These are phyloP conservation scores for Thaumetopoea pityocampa DNA, from an alignment of 1,140 invertebrate genomes.

Conservation along the genomic window DNA sequence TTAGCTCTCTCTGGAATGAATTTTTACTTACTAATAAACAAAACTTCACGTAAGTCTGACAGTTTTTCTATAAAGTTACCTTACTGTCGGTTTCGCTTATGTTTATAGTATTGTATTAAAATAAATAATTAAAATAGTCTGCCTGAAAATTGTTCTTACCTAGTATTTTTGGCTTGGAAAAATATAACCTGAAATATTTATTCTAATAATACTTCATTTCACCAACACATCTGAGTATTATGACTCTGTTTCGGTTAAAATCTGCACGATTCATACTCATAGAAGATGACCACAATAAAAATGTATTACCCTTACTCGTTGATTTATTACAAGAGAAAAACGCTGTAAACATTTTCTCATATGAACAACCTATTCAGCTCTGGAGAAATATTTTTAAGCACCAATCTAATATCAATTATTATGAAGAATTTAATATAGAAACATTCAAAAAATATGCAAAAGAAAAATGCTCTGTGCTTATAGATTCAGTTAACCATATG, in stretches of 20 bases:
- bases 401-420: conserved; percentile 24
- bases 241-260: conserved; percentile 53
- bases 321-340: conserved; percentile 36
- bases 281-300: conserved; percentile 55
- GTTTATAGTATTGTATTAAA: too few species aligned
- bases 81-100: too few species aligned
- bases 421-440: conserved; percentile 32
- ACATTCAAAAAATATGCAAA: conserved; percentile 21
- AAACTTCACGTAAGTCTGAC: too few species aligned
- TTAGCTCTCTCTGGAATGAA: too few species aligned
- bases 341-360: conserved; percentile 44
- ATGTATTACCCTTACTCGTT: conserved; percentile 45
- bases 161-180: too few species aligned
- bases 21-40: too few species aligned
- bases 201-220: neutral
- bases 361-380: conserved; percentile 49
- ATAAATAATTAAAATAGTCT: too few species aligned
- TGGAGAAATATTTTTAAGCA: conserved; percentile 54
- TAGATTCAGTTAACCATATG: conserved; percentile 71
- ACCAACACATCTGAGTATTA: conserved; percentile 15
- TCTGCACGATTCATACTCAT: conserved; percentile 44
- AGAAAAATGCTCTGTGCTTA: conserved; percentile 39
- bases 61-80: too few species aligned
- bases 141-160: too few species aligned
- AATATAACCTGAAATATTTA: too few species aligned